phyloP scores from a whole-genome alignment of 2,888 invertebrate genomes.

The Drosophila longiperda region DNA sequence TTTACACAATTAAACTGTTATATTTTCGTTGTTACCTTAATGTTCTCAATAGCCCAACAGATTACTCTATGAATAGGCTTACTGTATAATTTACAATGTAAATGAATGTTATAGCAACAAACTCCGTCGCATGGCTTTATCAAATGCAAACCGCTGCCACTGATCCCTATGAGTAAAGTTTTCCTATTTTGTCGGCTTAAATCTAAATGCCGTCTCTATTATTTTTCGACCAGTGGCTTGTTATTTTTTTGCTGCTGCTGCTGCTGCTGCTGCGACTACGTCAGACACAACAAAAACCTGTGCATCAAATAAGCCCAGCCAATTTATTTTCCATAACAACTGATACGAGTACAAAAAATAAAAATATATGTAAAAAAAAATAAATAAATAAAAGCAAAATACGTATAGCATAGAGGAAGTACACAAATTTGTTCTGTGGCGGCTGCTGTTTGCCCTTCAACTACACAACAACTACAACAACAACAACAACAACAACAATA shows the following conservation, averaged over 20 bases:
- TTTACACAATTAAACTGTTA: too few relatives aligned
- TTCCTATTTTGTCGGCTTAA: slow-evolving; percentile 18
- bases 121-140: not conserved
- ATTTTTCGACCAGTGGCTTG: slow-evolving; percentile 33
- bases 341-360: slow-evolving; percentile 17
- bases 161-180: not conserved
- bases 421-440: slow-evolving; percentile 51
- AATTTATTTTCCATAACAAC: slow-evolving; percentile 75
- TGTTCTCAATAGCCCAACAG: not conserved
- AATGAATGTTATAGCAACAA: not conserved
- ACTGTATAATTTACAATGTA: not conserved
- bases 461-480: slow-evolving; percentile 21
- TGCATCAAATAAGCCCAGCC: slow-evolving; percentile 62
- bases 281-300: slow-evolving; percentile 55
- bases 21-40: not conserved
- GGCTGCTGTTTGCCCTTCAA: slow-evolving; percentile 58
- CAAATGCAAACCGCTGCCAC: not conserved
- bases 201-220: slow-evolving; percentile 16
- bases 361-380: slow-evolving; percentile 1
- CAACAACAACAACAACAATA: slow-evolving; percentile 1
- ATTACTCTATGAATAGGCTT: not conserved
- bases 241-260: slow-evolving; percentile 24
- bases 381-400: slow-evolving; percentile 1
- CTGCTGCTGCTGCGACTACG: slow-evolving; percentile 18
- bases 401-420: slow-evolving; percentile 18